These are phyloP conservation scores for Leuciscus waleckii DNA, from an alignment of 2,797 vertebrate species.

Conservation along the genomic window DNA sequence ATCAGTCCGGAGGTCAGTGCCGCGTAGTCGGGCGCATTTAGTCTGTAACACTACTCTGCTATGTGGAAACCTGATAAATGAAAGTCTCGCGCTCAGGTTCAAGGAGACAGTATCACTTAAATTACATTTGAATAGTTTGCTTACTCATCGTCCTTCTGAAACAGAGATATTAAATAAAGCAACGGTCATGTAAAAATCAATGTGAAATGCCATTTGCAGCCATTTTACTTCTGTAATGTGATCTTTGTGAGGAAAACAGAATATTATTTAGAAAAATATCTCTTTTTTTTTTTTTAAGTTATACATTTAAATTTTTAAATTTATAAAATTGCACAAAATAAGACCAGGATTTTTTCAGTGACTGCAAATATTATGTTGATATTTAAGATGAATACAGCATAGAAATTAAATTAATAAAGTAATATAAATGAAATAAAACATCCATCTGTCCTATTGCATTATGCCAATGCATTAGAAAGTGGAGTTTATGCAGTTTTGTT, in stretches of 20 bases:
- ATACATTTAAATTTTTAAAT: too few relatives aligned
- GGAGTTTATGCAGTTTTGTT: neutral
- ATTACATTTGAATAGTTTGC: slow-evolving; percentile 24
- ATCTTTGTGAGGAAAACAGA: neutral
- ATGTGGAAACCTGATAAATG: slow-evolving; percentile 7
- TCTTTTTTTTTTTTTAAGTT: too few relatives aligned
- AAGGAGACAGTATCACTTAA: slow-evolving; percentile 11
- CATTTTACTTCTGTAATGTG: neutral
- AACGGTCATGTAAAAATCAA: neutral
- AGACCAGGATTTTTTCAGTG: neutral
- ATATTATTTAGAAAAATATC: neutral
- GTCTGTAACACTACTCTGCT: slow-evolving; percentile 17
- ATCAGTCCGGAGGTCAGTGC: slow-evolving; percentile 88
- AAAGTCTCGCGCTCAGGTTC: neutral
- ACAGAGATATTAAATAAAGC: neutral
- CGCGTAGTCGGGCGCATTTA: neutral
- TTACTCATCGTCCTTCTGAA: neutral
- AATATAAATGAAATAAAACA: neutral
- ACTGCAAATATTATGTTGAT: neutral
- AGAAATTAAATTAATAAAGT: neutral
- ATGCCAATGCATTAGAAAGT: neutral
- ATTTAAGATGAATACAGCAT: neutral
- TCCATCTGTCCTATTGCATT: neutral
- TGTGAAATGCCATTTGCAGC: neutral
- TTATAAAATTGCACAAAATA: neutral